Base-by-base conservation (phyloP, 2,113 vertebrate species). In the Probosciger aterrimus region DNA sequence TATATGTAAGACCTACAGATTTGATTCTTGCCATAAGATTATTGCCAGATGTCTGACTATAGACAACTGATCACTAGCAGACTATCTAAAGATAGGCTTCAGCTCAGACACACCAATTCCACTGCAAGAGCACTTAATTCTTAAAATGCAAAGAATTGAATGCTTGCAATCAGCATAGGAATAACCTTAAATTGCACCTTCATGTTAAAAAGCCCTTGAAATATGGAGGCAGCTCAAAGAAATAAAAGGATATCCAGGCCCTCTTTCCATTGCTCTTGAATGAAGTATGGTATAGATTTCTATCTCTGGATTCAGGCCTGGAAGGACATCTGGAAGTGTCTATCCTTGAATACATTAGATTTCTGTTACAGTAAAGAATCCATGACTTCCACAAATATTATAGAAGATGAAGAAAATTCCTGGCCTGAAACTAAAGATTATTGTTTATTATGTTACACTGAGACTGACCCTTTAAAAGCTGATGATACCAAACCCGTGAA, bases 281-380 rank as follows among this genome's bases (percentile, higher is more conserved):
- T 41, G 57, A 83, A 71, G 43, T 28, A 86, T 44, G 35, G 60
- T 47, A 60, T 59, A 47, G 46, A 88, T 96, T 81, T 95, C 88
- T 60, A 71, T 65, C 53, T 73, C 86, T 88, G 93, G 79, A 93
- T 83, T 88, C 65, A 88, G 39, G 46, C 88, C 79, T 93, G 79
- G 73, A 84, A 94, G 65, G 44, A 92, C 76, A 93, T 86, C 82
- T 96, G 90, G 92, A 81, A 76, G 43, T 31, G 31, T 64, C 76
- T 95, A 39, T 52, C 50, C 63, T 75, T 71, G 47, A 47, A 65
- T 69, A 33, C 19, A 24, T 78, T 68, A 84, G 33, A 75, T 68
- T 68, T 84, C 46, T 68, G 62, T 27, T 81, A 31, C 30, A 33
- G 41, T 62, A 43, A 94, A 68, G 52, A 91, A 93, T 82, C 53